phyloP scores from a whole-genome alignment of 2,113 vertebrate species.

The Pipa parva region DNA sequence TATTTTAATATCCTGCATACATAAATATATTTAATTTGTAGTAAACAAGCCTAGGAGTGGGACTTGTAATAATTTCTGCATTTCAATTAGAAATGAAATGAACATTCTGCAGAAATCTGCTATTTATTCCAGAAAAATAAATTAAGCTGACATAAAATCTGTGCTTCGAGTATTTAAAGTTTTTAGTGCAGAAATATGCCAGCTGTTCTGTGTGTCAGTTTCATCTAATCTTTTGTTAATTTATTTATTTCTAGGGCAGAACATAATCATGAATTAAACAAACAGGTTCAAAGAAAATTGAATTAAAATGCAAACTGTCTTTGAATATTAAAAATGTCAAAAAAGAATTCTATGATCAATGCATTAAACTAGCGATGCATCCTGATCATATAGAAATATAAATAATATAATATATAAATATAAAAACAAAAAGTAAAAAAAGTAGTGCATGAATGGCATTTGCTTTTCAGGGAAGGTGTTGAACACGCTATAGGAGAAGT shows the following conservation, averaged over 20 bases:
- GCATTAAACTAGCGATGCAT: too few relatives aligned
- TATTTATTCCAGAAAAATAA: slow-evolving; percentile 30
- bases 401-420: too few relatives aligned
- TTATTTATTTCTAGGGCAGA: slow-evolving; percentile 15
- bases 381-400: too few relatives aligned
- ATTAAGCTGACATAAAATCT: slow-evolving; percentile 7
- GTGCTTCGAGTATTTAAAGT: slow-evolving; percentile 19
- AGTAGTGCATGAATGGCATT: too few relatives aligned
- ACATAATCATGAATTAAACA: slow-evolving; percentile 11
- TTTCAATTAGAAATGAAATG: slow-evolving; percentile 7
- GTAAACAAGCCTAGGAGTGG: slow-evolving; percentile 13
- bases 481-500: too few relatives aligned
- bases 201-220: slow-evolving; percentile 3
- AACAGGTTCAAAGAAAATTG: slow-evolving; percentile 6
- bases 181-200: slow-evolving; percentile 29
- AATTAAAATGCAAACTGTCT: not conserved
- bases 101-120: slow-evolving; percentile 18
- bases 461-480: too few relatives aligned
- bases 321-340: not conserved
- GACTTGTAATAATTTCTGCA: slow-evolving; percentile 23
- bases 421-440: too few relatives aligned
- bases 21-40: slow-evolving; percentile 30
- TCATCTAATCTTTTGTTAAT: slow-evolving; percentile 31
- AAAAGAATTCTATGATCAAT: too few relatives aligned
- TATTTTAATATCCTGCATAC: slow-evolving; percentile 19